These are phyloP conservation scores for Zaprionus camerounensis DNA, from an alignment of 1,140 invertebrate species.

Conservation along the genomic window DNA sequence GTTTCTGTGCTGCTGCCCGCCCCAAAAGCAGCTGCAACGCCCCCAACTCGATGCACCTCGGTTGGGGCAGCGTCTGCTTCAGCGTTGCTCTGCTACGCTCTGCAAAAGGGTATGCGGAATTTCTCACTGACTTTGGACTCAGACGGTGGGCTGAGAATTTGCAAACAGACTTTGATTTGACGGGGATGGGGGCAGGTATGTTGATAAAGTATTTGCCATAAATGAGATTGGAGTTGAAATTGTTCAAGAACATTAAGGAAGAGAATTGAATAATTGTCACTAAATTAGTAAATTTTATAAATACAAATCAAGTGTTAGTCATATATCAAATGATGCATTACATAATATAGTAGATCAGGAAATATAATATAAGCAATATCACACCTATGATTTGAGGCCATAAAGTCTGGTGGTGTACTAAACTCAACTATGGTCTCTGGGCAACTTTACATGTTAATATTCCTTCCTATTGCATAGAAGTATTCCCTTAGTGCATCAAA, in stretches of 20 bases:
- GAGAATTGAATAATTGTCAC: no score
- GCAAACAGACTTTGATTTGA: background rate
- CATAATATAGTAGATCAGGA: no score
- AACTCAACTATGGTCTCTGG: no score
- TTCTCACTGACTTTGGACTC: background rate
- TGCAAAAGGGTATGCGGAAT: slow-evolving; percentile 1
- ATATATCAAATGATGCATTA: no score
- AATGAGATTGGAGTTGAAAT: background rate
- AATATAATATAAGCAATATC: no score
- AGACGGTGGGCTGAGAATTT: background rate
- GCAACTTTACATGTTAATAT: no score
- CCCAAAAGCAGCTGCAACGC: slow-evolving; percentile 68
- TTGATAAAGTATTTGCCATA: background rate
- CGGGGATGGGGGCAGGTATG: background rate
- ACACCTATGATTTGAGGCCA: no score
- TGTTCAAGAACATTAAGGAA: background rate
- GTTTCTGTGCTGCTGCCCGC: slow-evolving; percentile 62
- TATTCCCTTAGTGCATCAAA: no score
- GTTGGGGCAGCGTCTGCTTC: slow-evolving; percentile 51
- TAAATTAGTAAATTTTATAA: no score
- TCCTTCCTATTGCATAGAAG: no score
- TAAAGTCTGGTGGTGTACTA: no score
- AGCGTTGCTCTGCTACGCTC: slow-evolving; percentile 9
- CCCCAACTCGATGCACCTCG: slow-evolving; percentile 53
- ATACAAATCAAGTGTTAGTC: no score